A percentile compares a stretch with the other conserved stretches of the same genome.
Conservation (phyloP, 2,888 invertebrate genomes). For the Platerodrilus igneus region DNA sequence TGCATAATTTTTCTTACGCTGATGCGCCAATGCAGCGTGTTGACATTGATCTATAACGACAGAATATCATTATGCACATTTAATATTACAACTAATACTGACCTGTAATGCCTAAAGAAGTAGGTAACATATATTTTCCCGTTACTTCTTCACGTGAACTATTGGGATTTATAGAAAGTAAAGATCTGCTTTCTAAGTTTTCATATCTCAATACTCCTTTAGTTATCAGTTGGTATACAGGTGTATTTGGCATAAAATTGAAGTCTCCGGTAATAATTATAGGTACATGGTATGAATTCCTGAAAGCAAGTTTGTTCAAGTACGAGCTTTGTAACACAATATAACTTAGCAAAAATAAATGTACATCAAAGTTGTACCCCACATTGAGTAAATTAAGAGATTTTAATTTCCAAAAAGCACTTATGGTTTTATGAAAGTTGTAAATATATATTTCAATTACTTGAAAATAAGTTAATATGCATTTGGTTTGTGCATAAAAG, state of each 20-base stretch:
- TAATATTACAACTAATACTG: conserved; percentile 13
- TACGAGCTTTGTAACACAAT: no score
- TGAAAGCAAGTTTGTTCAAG: no score
- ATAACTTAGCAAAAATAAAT: no score
- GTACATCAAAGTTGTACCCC: no score
- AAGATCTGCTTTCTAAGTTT: conserved; percentile 34
- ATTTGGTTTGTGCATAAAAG: no score
- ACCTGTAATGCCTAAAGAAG: conserved; percentile 50
- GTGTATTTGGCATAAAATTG: conserved; percentile 73
- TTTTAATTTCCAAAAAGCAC: no score
- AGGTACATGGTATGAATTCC: conserved; percentile 70
- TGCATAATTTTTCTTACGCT: conserved; percentile 27
- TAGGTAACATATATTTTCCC: conserved; percentile 38
- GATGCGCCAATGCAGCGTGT: conserved; percentile 36
- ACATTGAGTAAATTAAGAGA: no score
- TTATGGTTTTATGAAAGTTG: no score
- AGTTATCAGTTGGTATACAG: conserved; percentile 65
- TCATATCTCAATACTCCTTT: conserved; percentile 55
- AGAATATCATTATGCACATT: conserved; percentile 8
- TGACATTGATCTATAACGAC: conserved; percentile 40
- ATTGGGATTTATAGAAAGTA: conserved; percentile 32
- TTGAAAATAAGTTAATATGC: no score
- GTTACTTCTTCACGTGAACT: conserved; percentile 19
- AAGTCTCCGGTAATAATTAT: conserved; percentile 91
- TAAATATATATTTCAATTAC: no score